Evolutionary conservation across 2,888 invertebrate genomes (phyloP), one percentile per base, ranked within the genome.

Genomic region (Balanococcus diminutus): DNA sequence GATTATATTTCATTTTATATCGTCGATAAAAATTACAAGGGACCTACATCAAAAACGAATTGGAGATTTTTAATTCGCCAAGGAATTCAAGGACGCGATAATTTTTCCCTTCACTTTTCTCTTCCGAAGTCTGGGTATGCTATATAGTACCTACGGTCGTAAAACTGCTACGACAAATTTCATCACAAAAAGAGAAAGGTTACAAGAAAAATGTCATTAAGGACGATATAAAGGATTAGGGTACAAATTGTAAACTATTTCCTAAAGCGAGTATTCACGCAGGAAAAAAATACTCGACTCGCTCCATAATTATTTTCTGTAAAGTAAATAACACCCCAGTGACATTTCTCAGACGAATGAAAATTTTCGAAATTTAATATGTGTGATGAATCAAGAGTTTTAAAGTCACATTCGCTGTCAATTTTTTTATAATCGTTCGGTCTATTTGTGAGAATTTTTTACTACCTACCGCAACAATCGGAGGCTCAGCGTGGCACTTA

Each of bases 121-220:
- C n/a, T 61, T 1, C 61, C 8, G 22, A 61, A 61, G 25, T 61
- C 61, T 61, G 22, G 25, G 25, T 25, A n/a, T n/a, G n/a, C n/a
- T n/a, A n/a, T n/a, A n/a, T n/a, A n/a, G n/a, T n/a, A n/a, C n/a
- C n/a, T n/a, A 22, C 25, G 22, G 22, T 72, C 72, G 32, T 72
- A 31, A 72, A 72, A 72, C 32, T 25, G 72, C 72, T 72, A 72
- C 32, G 16, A 31, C 32, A 32, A 72, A 72, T 72, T 72, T 72
- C 6, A 72, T 72, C 72, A 72, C 72, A 32, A 72, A 72, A 31
- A 72, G 16, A 14, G 8, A 72, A 72, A 32, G 72, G 25, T 61
- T 61, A 61, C 22, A 61, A 8, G n/a, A 32, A 72, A 72, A 72
- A 72, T 72, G 72, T 72, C 72, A 72, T 72, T 72, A 72, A 72